Evolutionary conservation across 2,113 vertebrate species (phyloP), one percentile per base, ranked within the genome.

Genomic region (Ammospiza caudacuta): DNA sequence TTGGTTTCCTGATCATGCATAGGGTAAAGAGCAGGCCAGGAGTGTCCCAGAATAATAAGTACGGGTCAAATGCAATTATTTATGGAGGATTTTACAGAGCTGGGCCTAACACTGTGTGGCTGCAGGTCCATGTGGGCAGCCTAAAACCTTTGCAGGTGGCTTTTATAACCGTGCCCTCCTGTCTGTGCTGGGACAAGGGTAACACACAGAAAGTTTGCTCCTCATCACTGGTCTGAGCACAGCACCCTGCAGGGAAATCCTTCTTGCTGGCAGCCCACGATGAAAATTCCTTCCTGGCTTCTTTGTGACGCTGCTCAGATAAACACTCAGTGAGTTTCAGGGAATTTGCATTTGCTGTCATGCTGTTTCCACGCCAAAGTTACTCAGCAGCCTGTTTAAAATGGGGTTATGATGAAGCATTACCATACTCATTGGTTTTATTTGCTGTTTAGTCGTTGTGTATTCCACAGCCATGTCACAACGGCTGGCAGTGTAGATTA

Each of bases 91-190:
- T 29, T n/a, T 61, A 29, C 33, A 41, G 54, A 61, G 22, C 8
- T 44, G 39, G 58, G 43, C 15, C 0, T 19, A 29, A 28, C 9
- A 29, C 14, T 15, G 29, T 3, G 9, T 24, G 28, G 41, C 23
- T 57, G 43, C 43, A 66, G 39, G 11, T 27, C 37, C 1, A 0
- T 6, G 46, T 29, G 19, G 23, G 72, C 63, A 80, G 24, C 29
- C 27, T 9, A 27, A 82, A 87, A 51, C 8, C 11, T 63, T 35
- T 5, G 2, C 37, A 58, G 24, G 7, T 21, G 24, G 15, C 7
- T 24, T 64, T 66, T 9, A 7, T 29, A 33, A 37, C 57, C 0
- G 0, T 21, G 20, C 7, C 3, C 18, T 44, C 22, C 44, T 23
- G 47, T 37, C 35, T 58, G 69, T 59, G 84, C 73, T 12, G 9